A percentile compares a stretch with the other conserved stretches of the same genome.
phyloP scores from a whole-genome alignment of 2,113 vertebrate species.

The Sturnira hondurensis region DNA sequence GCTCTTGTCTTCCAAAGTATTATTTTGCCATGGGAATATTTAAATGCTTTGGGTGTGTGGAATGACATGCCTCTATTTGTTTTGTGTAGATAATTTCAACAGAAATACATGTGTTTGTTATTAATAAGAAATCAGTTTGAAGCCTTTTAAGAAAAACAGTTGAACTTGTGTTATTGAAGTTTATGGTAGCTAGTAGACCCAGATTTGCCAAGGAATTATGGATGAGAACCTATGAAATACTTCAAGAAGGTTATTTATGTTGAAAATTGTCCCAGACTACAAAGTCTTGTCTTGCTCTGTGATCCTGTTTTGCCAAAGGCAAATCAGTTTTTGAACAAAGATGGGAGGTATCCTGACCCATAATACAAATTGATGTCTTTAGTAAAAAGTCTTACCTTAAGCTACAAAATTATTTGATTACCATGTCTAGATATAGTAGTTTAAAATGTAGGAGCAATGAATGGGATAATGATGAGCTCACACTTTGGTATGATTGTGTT shows the following conservation, averaged over 20 bases:
- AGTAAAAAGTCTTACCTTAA: slow-evolving; percentile 30
- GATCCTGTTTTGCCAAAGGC: slow-evolving; percentile 35
- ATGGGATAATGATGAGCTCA: background rate
- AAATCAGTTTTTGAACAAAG: slow-evolving; percentile 14
- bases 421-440: slow-evolving; percentile 19
- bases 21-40: background rate
- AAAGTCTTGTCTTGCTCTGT: slow-evolving; percentile 33
- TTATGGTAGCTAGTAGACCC: background rate
- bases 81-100: background rate
- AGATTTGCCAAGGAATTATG: background rate
- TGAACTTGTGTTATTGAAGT: background rate
- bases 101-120: background rate
- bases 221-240: background rate
- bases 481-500: background rate
- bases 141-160: background rate
- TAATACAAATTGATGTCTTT: slow-evolving; percentile 43
- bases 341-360: background rate
- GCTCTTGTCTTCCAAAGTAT: background rate
- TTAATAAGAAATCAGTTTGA: background rate
- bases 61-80: background rate
- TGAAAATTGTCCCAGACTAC: slow-evolving; percentile 27
- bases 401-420: slow-evolving; percentile 7
- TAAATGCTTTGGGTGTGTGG: background rate
- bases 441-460: background rate
- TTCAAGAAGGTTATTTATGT: slow-evolving; percentile 28